Base-by-base conservation (phyloP, 2,797 vertebrate species). In the Rhabdophis nuchalis region DNA sequence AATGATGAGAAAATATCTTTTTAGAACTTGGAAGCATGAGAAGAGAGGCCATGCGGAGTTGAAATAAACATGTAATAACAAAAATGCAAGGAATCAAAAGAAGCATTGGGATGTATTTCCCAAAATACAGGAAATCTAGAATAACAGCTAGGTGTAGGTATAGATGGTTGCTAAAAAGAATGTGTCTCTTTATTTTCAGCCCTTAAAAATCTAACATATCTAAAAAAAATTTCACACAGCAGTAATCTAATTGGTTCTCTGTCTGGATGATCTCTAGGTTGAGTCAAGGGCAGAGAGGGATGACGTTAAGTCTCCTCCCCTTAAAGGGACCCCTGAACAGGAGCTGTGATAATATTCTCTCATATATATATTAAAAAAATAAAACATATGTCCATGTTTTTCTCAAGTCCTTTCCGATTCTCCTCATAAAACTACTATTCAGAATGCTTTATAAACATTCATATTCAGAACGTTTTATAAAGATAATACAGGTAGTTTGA, bases 391-490 rank as follows among this genome's bases (percentile, higher is more conserved):
- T 96, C 96, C 96, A 91, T 96, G 94, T 96, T 96, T 96, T 96
- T 29, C 94, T 96, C 95, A 95, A 94, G 89, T 96, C 23, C 41
- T 52, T 85, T 94, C 94, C 94, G 95, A 93, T 95, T 95, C 96
- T 96, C 94, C 95, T 95, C 96, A 95, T 96, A 96, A 96, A 95
- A 96, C 95, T 94, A 93, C 95, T n/a, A n/a, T 95, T 95, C 95
- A 95, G 94, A 93, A 95, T 93, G 77, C 94, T 95, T 94, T 95
- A 95, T 96, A 96, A 94, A 96, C n/a, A n/a, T n/a, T n/a, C n/a
- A n/a, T n/a, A n/a, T 95, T 95, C 95, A 95, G 94, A 93, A 95
- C 94, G 77, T 95, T 95, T 94, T 95, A 95, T 96, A 96, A 94
- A 96, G 96, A 97, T 97, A 96, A 96, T 96, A 64, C 12, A 64